Evolutionary conservation across 2,888 invertebrate genomes (phyloP).

Genomic region (Drosophila putrida): DNA sequence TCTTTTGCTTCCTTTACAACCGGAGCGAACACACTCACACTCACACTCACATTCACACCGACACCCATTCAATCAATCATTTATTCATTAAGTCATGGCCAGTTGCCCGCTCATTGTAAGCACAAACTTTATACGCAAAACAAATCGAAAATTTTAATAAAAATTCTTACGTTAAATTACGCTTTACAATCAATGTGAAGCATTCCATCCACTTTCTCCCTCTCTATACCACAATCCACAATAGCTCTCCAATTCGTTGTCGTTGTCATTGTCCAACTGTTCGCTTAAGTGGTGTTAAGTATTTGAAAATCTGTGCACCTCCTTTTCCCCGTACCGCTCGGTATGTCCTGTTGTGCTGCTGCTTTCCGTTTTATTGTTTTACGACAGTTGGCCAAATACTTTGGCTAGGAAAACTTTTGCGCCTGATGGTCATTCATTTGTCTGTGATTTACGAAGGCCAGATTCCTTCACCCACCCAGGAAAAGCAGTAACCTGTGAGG

Average conservation of each 20-base stretch:
- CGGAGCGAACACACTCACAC: conserved; percentile 4
- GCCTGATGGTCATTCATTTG: conserved; percentile 78
- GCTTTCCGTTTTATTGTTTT: conserved; percentile 74
- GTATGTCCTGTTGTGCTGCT: conserved; percentile 36
- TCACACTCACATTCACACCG: conserved; percentile 8
- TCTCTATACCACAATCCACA: background rate
- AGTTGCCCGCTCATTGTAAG: conserved; percentile 25
- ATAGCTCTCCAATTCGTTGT: conserved; percentile 23
- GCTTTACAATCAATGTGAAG: conserved; percentile 50
- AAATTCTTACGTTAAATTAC: conserved; percentile 76
- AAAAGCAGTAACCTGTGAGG: background rate
- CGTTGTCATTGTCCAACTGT: conserved; percentile 70
- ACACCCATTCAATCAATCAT: conserved; percentile 53
- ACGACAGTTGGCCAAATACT: conserved; percentile 79
- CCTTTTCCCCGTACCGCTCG: conserved; percentile 14
- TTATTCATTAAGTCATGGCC: conserved; percentile 61
- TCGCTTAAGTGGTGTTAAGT: conserved; percentile 74
- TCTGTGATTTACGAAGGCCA: conserved; percentile 72
- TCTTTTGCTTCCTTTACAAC: conserved; percentile 19
- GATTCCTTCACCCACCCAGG: conserved; percentile 6
- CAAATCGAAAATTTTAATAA: conserved; percentile 74
- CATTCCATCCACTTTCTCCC: background rate
- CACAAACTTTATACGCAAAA: conserved; percentile 60
- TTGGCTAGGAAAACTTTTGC: conserved; percentile 68
- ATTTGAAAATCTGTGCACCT: conserved; percentile 71